Conservation (phyloP, 2,888 invertebrate genomes). For the Glyphotaelius pellucidus region DNA sequence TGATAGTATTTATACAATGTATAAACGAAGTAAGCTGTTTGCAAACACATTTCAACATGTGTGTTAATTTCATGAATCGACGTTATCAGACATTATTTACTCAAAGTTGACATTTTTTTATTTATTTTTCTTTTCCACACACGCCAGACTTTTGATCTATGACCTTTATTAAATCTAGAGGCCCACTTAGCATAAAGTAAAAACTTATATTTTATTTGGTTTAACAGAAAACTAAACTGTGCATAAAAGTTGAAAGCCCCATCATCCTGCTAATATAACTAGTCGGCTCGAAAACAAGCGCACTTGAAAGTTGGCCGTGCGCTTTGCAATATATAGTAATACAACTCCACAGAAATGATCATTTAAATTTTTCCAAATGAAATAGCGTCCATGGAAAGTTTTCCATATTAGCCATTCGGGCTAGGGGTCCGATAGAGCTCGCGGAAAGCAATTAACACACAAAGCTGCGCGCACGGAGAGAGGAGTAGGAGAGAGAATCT, state of each 20-base stretch:
- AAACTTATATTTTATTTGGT: too few species aligned
- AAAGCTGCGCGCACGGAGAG: constrained; percentile 44
- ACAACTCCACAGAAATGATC: background rate
- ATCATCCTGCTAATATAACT: background rate
- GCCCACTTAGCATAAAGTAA: too few species aligned
- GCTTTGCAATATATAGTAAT: background rate
- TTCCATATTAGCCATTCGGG: constrained; percentile 14
- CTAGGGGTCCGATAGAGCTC: constrained; percentile 14
- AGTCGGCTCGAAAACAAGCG: background rate
- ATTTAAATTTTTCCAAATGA: constrained; percentile 25
- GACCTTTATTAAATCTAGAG: too few species aligned
- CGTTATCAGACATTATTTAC: too few species aligned
- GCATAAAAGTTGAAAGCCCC: background rate
- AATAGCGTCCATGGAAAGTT: constrained; percentile 36
- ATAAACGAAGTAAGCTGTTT: too few species aligned
- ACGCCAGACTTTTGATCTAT: too few species aligned
- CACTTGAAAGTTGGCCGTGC: background rate
- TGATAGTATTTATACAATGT: too few species aligned
- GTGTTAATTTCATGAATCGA: too few species aligned
- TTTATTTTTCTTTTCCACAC: too few species aligned
- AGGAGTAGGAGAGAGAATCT: background rate
- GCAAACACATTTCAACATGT: too few species aligned
- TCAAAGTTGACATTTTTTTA: too few species aligned
- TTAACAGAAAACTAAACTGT: too few species aligned
- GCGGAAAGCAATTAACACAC: constrained; percentile 58